phyloP scores from a whole-genome alignment of 2,797 vertebrate species.

The Brotula barbata region DNA sequence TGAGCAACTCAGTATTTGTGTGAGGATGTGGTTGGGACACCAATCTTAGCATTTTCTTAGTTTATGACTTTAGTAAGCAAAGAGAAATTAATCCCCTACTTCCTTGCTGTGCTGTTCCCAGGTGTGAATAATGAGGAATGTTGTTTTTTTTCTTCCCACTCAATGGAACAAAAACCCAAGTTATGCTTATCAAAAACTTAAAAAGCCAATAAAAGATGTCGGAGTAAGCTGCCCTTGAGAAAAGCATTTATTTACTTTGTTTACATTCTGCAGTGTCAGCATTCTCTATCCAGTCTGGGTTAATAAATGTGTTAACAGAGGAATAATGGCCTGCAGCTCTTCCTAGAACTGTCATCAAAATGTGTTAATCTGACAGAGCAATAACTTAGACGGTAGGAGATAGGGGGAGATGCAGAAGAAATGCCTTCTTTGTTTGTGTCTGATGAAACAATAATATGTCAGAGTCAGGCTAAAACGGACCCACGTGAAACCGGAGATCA shows the following conservation, averaged over 20 bases:
- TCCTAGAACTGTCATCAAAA: constrained; percentile 27
- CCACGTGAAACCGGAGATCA: constrained; percentile 40
- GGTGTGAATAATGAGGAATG: constrained; percentile 60
- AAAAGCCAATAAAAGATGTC: constrained; percentile 61
- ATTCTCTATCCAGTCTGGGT: constrained; percentile 15
- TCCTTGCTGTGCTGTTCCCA: constrained; percentile 41
- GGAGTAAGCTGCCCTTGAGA: constrained; percentile 46
- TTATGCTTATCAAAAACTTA: constrained; percentile 38
- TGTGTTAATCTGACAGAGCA: constrained; percentile 16
- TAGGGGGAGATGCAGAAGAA: constrained; percentile 1
- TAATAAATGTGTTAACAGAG: constrained; percentile 44
- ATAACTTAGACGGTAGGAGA: background rate
- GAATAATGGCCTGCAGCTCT: constrained; percentile 29
- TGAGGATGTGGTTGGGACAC: constrained; percentile 24
- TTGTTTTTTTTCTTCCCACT: constrained; percentile 58
- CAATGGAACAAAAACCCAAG: constrained; percentile 58
- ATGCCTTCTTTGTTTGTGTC: constrained; percentile 10
- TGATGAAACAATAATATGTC: constrained; percentile 20
- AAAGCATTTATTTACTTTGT: constrained; percentile 60
- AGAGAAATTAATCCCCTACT: no score
- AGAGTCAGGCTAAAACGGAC: constrained; percentile 30
- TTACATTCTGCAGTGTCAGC: constrained; percentile 60
- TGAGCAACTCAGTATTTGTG: constrained; percentile 19
- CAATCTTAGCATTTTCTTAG: background rate
- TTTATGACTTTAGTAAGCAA: no score